These are phyloP conservation scores for Lottia scabra DNA, from an alignment of 2,888 invertebrate species.

Conservation along the genomic window DNA sequence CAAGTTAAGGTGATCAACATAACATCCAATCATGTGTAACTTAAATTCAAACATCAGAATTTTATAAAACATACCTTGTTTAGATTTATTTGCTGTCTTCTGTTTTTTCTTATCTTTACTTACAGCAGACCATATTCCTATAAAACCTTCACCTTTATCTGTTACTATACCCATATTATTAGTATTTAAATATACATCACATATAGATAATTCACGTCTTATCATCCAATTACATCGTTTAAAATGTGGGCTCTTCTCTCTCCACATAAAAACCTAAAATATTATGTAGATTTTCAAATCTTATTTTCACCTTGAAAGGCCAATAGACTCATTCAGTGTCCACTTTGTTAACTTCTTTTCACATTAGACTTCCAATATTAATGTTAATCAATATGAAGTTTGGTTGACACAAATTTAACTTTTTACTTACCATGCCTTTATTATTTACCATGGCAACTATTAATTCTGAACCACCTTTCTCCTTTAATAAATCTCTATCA, in stretches of 20 bases:
- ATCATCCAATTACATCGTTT: slow-evolving; percentile 75
- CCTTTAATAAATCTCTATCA: slow-evolving; percentile 68
- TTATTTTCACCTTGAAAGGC: too few relatives aligned
- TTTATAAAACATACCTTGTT: background rate
- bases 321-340: too few relatives aligned
- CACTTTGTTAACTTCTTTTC: too few relatives aligned
- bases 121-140: slow-evolving; percentile 68
- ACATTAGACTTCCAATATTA: too few relatives aligned
- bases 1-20: too few relatives aligned
- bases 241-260: slow-evolving; percentile 72
- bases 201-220: slow-evolving; percentile 74
- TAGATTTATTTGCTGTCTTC: background rate
- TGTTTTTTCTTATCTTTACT: slow-evolving; percentile 23
- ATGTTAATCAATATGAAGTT: background rate
- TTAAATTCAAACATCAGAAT: too few relatives aligned
- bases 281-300: too few relatives aligned
- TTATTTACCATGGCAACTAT: slow-evolving; percentile 76
- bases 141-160: slow-evolving; percentile 78
- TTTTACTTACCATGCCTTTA: slow-evolving; percentile 72
- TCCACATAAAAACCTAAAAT: slow-evolving; percentile 76
- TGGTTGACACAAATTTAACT: background rate
- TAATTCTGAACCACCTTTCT: slow-evolving; percentile 72
- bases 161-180: slow-evolving; percentile 77
- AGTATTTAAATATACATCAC: slow-evolving; percentile 74
- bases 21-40: too few relatives aligned